phyloP scores from a whole-genome alignment of 2,797 vertebrate species.

The Synaphobranchus kaupii region DNA sequence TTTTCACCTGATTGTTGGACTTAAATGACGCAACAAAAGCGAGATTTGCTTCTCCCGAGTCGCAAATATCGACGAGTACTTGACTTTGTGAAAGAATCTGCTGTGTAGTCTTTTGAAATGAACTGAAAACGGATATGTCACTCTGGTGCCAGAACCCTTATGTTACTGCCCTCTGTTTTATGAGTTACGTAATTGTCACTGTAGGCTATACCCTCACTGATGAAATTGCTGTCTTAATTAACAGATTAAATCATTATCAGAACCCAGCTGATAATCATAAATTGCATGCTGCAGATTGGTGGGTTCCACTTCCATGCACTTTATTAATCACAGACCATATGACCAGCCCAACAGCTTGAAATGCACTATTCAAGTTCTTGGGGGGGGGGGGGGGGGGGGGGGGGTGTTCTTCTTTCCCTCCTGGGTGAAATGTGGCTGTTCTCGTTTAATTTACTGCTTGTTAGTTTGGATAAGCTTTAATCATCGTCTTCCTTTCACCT shows the following conservation, averaged over 20 bases:
- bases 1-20: neutral
- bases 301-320: neutral
- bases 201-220: neutral
- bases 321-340: neutral
- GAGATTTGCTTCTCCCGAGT: neutral
- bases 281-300: neutral
- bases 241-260: constrained; percentile 1
- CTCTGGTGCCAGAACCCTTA: neutral
- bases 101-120: neutral
- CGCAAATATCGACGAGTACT: neutral
- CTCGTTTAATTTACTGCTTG: neutral
- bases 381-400: too few species aligned
- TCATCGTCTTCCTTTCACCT: neutral
- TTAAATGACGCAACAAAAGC: neutral
- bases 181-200: neutral
- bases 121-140: neutral
- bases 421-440: neutral
- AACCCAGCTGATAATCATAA: neutral
- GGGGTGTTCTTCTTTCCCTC: neutral
- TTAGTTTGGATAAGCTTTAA: neutral
- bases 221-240: neutral
- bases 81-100: too few species aligned
- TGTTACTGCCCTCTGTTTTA: neutral
- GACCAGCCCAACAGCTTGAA: neutral
- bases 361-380: neutral